phyloP scores from a whole-genome alignment of 2,888 invertebrate species.

The Pediacus dermestoides region DNA sequence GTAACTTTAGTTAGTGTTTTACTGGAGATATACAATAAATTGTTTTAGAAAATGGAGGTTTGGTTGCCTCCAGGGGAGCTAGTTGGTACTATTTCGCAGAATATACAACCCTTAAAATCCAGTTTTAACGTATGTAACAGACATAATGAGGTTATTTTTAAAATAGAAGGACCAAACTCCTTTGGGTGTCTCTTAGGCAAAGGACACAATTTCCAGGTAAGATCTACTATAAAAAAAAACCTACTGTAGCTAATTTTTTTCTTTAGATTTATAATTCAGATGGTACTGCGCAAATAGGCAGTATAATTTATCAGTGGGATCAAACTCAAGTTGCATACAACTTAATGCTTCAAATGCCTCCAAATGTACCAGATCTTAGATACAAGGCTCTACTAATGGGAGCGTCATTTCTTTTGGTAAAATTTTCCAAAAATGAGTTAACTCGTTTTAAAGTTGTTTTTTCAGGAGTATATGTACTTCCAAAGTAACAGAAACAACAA shows the following conservation, averaged over 20 bases:
- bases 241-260: slow-evolving; percentile 3
- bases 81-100: slow-evolving; percentile 67
- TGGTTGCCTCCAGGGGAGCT: slow-evolving; percentile 67
- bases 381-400: slow-evolving; percentile 78
- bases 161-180: slow-evolving; percentile 70
- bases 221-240: background rate
- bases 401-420: slow-evolving; percentile 80
- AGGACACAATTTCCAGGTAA: slow-evolving; percentile 62
- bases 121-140: slow-evolving; percentile 67
- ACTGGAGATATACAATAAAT: background rate
- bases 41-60: slow-evolving; percentile 62
- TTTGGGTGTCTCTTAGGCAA: slow-evolving; percentile 57
- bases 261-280: slow-evolving; percentile 58
- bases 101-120: slow-evolving; percentile 63
- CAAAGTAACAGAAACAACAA: slow-evolving; percentile 52
- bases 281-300: slow-evolving; percentile 60
- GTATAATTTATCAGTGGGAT: slow-evolving; percentile 71
- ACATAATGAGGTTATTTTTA: slow-evolving; percentile 60
- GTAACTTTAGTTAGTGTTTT: slow-evolving; percentile 40
- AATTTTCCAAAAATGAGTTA: slow-evolving; percentile 1
- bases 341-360: slow-evolving; percentile 72
- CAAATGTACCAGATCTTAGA: slow-evolving; percentile 65
- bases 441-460: slow-evolving; percentile 33
- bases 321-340: slow-evolving; percentile 65
- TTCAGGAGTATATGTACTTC: slow-evolving; percentile 67